A percentile compares a stretch with the other conserved stretches of the same genome.
phyloP scores from a whole-genome alignment of 1,140 invertebrate genomes.

The Listronotus bonariensis region DNA sequence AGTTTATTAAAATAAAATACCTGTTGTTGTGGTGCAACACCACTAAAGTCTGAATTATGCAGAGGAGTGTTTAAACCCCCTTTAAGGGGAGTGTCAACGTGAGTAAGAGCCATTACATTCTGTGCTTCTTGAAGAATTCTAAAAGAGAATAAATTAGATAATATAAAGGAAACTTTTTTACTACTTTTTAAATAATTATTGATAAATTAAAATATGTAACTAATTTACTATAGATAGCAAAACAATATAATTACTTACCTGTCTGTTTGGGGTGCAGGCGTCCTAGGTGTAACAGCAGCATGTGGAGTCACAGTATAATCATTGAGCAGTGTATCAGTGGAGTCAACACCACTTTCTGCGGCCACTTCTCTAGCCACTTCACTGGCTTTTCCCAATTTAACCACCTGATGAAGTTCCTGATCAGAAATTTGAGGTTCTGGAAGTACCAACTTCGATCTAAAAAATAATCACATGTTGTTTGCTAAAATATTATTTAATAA shows the following conservation, averaged over 20 bases:
- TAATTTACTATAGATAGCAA: no score
- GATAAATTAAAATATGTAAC: no score
- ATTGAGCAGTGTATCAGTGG: slow-evolving; percentile 85
- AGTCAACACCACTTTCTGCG: slow-evolving; percentile 77
- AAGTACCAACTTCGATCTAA: slow-evolving; percentile 86
- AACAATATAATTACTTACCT: slow-evolving; percentile 23
- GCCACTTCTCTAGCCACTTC: slow-evolving; percentile 92
- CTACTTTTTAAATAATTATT: no score
- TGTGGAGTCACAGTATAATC: slow-evolving; percentile 89
- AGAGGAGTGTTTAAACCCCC: slow-evolving; percentile 94
- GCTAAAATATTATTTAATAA: no score
- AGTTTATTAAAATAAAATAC: slow-evolving; percentile 1
- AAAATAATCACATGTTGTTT: neutral
- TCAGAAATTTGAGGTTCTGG: slow-evolving; percentile 98
- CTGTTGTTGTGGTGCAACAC: slow-evolving; percentile 76
- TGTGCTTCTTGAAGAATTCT: slow-evolving; percentile 89
- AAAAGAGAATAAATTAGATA: slow-evolving; percentile 16
- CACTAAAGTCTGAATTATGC: slow-evolving; percentile 85
- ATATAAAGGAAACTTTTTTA: neutral
- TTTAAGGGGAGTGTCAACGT: slow-evolving; percentile 97
- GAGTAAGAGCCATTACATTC: slow-evolving; percentile 96
- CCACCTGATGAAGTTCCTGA: slow-evolving; percentile 88
- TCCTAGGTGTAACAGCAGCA: slow-evolving; percentile 80
- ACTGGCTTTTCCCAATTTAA: slow-evolving; percentile 94
- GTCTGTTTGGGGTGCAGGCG: slow-evolving; percentile 78